Base-by-base conservation (phyloP, 2,797 vertebrate genomes). In the Pangasius sanitwongsei region DNA sequence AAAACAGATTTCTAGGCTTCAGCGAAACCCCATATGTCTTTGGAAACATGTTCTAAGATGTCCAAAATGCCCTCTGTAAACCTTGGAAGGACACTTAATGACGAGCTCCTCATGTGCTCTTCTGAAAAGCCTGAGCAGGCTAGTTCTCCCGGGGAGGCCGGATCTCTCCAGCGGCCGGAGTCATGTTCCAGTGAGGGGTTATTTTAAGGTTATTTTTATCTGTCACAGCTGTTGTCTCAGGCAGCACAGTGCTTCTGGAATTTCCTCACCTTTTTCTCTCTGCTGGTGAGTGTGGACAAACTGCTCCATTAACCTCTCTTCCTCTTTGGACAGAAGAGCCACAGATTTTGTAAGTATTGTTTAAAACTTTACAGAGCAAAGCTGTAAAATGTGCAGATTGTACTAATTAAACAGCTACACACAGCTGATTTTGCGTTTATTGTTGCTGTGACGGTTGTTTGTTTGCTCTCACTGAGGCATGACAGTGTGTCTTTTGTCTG, bases 151-250 rank as follows among this genome's bases (percentile, higher is more conserved):
- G 0, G 34, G 80, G 57, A 59, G 53, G 74, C 23, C 70, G 69
- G 69, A 37, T 48, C 50, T 88, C 86, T 90, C 85, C 74, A 88
- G 82, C 90, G 87, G 85, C 85, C 85, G 55, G 88, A 61, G 88
- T 82, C 78, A 41, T 53, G 78, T 89, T 89, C 88, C 83, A 85
- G 7, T 31, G n/a, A 57, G 87, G 86, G 89, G 92, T 93, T 94
- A 94, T 94, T 94, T 94, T 93, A 81, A 90, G 93, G 91, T 34
- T 34, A 34, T 77, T 78, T 63, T 88, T 1, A 69, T 90, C 78
- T 86, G 63, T 92, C 90, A 91, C 93, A 94, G 93, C 92, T 93
- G 93, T 93, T 94, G 93, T 92, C 87, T 89, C 87, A 81, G 84
- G 63, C 83, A 74, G 61, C 72, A 80, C n/a, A 65, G 67, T 88